phyloP scores from a whole-genome alignment of 2,888 invertebrate species.

The Monochamus alternatus region DNA sequence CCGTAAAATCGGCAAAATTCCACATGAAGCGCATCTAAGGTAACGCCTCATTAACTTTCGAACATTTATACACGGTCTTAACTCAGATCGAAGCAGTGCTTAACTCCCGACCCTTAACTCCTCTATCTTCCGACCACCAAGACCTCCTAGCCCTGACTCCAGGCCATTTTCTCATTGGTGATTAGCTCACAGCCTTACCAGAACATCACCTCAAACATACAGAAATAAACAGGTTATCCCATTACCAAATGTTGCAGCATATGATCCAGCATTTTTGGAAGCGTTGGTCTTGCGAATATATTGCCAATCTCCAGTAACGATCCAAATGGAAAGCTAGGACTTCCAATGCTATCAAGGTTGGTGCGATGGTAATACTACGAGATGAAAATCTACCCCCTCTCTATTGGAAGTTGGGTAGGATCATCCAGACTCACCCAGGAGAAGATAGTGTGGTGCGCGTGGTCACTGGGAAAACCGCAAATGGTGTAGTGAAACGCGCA shows the following conservation, averaged over 20 bases:
- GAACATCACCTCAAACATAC: neutral
- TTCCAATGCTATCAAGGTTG: neutral
- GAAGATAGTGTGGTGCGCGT: constrained; percentile 24
- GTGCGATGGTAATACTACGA: neutral
- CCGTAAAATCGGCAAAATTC: no score
- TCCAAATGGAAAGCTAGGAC: neutral
- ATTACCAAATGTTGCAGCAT: neutral
- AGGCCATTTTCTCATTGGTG: constrained; percentile 3
- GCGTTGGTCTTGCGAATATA: no score
- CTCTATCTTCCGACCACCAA: neutral
- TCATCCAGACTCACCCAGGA: constrained; percentile 18
- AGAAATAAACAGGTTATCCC: neutral
- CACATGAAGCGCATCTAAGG: no score
- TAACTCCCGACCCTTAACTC: no score
- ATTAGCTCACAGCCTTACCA: neutral
- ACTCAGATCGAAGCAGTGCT: no score
- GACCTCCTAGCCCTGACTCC: neutral
- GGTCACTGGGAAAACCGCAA: constrained; percentile 7
- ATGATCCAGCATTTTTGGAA: neutral
- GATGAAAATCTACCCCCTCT: neutral
- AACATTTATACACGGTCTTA: neutral
- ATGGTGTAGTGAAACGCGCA: constrained; percentile 5
- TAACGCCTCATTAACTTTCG: neutral
- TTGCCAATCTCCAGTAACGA: neutral
- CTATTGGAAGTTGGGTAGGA: constrained; percentile 1